Evolutionary conservation across 2,888 invertebrate genomes (phyloP).

Genomic region (Drosophila barbarae): DNA sequence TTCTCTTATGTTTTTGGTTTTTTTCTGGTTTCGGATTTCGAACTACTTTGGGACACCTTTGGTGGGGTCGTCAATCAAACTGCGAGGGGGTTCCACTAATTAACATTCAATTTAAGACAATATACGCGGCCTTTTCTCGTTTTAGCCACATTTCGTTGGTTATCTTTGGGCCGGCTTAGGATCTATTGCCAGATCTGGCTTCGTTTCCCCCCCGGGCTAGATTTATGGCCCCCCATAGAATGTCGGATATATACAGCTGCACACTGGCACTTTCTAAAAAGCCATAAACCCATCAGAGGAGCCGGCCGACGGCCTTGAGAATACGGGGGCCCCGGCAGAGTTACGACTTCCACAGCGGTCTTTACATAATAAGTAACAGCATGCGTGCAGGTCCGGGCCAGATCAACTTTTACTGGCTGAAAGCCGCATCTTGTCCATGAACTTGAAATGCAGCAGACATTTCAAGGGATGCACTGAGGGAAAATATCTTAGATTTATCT

Average conservation of each 20-base stretch:
- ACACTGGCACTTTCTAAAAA: constrained; percentile 57
- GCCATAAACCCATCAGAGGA: constrained; percentile 29
- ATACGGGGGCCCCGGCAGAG: constrained; percentile 33
- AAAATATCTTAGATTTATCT: neutral
- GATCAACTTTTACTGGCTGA: constrained; percentile 64
- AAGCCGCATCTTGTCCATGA: constrained; percentile 51
- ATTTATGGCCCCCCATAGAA: constrained; percentile 29
- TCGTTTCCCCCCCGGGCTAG: constrained; percentile 12
- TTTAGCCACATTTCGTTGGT: constrained; percentile 14
- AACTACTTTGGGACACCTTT: constrained; percentile 51
- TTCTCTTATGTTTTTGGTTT: constrained; percentile 34
- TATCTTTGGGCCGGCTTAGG: constrained; percentile 8
- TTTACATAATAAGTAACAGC: constrained; percentile 61
- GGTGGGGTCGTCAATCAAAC: constrained; percentile 29
- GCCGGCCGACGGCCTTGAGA: constrained; percentile 57
- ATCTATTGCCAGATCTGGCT: constrained; percentile 21
- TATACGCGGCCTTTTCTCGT: constrained; percentile 33
- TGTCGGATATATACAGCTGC: constrained; percentile 12
- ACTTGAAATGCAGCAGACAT: constrained; percentile 44
- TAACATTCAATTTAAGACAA: constrained; percentile 47
- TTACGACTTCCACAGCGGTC: constrained; percentile 43
- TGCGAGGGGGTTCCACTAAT: constrained; percentile 31
- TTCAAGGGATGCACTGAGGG: neutral
- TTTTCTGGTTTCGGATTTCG: constrained; percentile 23
- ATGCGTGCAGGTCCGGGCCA: constrained; percentile 15